These are phyloP conservation scores for Myanophis thanlyinensis DNA, from an alignment of 2,113 vertebrate genomes.

Conservation along the genomic window DNA sequence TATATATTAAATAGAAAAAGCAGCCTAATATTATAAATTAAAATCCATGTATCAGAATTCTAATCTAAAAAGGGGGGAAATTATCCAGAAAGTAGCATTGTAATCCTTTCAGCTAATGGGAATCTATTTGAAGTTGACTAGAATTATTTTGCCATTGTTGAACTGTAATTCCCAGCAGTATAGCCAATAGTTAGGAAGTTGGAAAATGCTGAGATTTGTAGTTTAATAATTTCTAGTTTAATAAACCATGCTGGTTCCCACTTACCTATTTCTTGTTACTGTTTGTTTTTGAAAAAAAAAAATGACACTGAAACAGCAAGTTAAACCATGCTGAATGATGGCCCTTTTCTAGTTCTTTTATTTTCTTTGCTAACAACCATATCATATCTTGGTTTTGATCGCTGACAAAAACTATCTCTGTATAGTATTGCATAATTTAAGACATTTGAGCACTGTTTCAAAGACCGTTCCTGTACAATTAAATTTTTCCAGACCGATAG, in stretches of 20 bases:
- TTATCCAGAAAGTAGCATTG: background rate
- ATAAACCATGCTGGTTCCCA: background rate
- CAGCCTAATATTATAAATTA: background rate
- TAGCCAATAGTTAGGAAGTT: background rate
- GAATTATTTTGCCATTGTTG: background rate
- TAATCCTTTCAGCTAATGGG: background rate
- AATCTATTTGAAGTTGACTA: background rate
- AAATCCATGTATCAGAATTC: background rate
- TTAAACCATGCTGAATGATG: background rate
- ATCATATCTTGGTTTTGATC: background rate
- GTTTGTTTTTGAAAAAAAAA: background rate
- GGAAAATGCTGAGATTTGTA: background rate
- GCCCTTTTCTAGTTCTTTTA: background rate
- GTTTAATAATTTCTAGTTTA: background rate
- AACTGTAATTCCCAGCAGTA: background rate
- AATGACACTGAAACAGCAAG: background rate
- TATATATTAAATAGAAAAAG: background rate
- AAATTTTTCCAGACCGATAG: background rate
- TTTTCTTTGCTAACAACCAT: background rate
- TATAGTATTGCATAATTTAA: background rate
- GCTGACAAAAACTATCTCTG: background rate
- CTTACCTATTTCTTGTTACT: background rate
- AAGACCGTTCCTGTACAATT: background rate
- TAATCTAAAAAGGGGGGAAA: background rate
- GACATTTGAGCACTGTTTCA: background rate